phyloP scores from a whole-genome alignment of 1,140 invertebrate species.

The Wiebesia pumilae region DNA sequence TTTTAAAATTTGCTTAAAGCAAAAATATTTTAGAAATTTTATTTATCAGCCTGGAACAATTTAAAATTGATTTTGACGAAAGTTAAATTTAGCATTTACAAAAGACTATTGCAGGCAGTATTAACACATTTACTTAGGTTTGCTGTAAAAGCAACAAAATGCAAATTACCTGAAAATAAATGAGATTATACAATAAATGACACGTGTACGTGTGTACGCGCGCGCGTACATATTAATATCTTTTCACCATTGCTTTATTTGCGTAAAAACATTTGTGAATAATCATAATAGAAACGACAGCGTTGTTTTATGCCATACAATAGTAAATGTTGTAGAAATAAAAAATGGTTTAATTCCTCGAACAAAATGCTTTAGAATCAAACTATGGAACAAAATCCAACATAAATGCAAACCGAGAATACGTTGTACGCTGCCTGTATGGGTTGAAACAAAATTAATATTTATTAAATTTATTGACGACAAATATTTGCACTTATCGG shows the following conservation, averaged over 20 bases:
- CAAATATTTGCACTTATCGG: background rate
- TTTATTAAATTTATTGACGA: background rate
- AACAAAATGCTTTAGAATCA: conserved; percentile 15
- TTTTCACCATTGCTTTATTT: conserved; percentile 44
- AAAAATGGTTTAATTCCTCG: background rate
- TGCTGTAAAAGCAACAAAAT: background rate
- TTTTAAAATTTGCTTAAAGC: too few species aligned
- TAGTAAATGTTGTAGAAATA: background rate
- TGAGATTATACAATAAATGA: background rate
- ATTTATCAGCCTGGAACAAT: too few species aligned
- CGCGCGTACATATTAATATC: background rate
- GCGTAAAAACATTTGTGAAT: conserved; percentile 44
- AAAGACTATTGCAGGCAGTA: too few species aligned
- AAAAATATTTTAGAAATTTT: too few species aligned
- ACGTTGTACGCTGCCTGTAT: background rate
- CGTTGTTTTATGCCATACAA: background rate
- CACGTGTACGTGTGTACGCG: too few species aligned
- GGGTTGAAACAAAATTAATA: conserved; percentile 13
- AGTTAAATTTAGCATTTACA: too few species aligned
- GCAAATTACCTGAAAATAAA: background rate
- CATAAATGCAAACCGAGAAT: background rate
- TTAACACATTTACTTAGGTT: too few species aligned
- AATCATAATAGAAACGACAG: conserved; percentile 32
- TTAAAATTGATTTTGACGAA: too few species aligned
- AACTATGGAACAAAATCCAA: background rate